Evolutionary conservation across 2,797 vertebrate species (phyloP).

Genomic region (Paedocypris micromegethes): DNA sequence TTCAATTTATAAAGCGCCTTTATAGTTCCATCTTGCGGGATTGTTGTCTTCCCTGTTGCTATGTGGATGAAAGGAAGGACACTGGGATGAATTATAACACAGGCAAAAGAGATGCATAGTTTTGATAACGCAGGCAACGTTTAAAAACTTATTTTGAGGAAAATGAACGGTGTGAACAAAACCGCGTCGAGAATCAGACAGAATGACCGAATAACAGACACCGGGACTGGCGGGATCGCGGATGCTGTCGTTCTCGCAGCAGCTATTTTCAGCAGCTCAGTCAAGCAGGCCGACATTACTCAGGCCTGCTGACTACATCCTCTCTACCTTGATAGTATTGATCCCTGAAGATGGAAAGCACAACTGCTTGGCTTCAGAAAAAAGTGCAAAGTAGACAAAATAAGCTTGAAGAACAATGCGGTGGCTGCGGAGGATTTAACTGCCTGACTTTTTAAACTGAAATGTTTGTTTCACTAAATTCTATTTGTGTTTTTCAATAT

Average conservation of each 20-base stretch:
- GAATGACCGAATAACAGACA: constrained; percentile 35
- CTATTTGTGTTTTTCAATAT: no score
- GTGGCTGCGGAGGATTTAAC: constrained; percentile 34
- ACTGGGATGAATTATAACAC: background rate
- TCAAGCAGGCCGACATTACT: constrained; percentile 29
- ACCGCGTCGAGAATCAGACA: background rate
- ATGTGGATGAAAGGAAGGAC: constrained; percentile 1
- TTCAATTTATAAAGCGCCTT: no score
- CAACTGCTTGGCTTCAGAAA: constrained; percentile 33
- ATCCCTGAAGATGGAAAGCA: constrained; percentile 33
- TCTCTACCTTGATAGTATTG: constrained; percentile 27
- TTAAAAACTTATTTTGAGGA: constrained; percentile 4
- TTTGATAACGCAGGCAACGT: background rate
- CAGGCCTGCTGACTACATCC: constrained; percentile 32
- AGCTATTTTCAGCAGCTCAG: constrained; percentile 32
- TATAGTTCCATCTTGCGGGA: no score
- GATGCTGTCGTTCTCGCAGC: constrained; percentile 10
- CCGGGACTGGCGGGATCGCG: constrained; percentile 12
- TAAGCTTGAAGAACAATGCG: constrained; percentile 31
- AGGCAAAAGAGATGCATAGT: background rate
- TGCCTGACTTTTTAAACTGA: no score
- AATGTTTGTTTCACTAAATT: no score
- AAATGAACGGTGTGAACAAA: no score
- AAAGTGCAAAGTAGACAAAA: constrained; percentile 42
- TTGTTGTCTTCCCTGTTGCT: background rate